phyloP scores from a whole-genome alignment of 1,140 invertebrate genomes.

The Oryctes rhinoceros region DNA sequence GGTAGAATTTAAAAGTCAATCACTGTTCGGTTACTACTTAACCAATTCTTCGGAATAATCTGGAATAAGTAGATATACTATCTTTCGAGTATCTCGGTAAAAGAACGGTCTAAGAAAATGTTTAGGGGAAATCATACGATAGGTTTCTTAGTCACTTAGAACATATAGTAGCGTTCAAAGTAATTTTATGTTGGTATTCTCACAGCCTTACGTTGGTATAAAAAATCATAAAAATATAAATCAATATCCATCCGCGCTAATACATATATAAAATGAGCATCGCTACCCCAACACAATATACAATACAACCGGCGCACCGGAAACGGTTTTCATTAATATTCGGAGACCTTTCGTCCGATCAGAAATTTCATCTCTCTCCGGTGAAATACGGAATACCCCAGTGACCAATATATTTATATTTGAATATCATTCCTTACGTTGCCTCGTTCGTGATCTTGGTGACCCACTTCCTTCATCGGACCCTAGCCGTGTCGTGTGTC shows the following conservation, averaged over 20 bases:
- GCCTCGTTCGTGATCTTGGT: constrained; percentile 17
- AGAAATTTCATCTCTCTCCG: constrained; percentile 24
- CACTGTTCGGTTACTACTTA: too few species aligned
- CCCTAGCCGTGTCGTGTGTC: background rate
- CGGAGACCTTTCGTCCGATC: constrained; percentile 6
- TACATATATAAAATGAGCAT: constrained; percentile 1
- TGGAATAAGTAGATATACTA: too few species aligned
- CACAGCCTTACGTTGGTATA: too few species aligned
- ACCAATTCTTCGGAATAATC: too few species aligned
- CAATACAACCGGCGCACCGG: background rate
- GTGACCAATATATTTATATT: constrained; percentile 35
- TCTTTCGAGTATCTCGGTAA: too few species aligned
- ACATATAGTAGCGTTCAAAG: too few species aligned
- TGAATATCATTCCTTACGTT: background rate
- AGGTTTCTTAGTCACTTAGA: too few species aligned
- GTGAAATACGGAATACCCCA: constrained; percentile 15
- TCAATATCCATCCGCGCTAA: background rate
- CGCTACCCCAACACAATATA: background rate
- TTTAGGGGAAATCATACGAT: too few species aligned
- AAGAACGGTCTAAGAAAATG: too few species aligned
- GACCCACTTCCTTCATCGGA: background rate
- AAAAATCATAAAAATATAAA: background rate
- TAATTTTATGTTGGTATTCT: too few species aligned
- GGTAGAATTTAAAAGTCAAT: too few species aligned
- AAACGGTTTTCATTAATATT: constrained; percentile 3